Conservation (phyloP, 2,888 invertebrate genomes). For the Morpho achilles region DNA sequence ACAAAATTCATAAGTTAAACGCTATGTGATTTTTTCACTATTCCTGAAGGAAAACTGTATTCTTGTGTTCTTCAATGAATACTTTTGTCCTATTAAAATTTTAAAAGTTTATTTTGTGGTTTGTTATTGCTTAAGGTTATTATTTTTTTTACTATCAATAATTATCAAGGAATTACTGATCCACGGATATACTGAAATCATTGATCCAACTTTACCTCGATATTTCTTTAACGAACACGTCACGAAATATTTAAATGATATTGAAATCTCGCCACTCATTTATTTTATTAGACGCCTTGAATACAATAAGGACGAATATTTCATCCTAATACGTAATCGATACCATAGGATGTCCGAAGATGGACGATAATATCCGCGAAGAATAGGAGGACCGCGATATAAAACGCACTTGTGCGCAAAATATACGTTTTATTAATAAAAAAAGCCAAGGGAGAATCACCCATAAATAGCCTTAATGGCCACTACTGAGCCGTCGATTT, state of each 20-base stretch:
- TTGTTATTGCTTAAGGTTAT: no score
- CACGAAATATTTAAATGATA: not conserved
- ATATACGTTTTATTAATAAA: constrained; percentile 80
- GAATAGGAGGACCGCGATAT: constrained; percentile 61
- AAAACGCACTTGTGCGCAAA: constrained; percentile 79
- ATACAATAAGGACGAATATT: constrained; percentile 32
- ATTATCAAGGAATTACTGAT: no score
- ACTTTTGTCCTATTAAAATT: no score
- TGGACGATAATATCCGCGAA: constrained; percentile 69
- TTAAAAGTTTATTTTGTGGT: no score
- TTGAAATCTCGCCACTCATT: not conserved
- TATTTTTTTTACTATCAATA: no score
- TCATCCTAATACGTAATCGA: constrained; percentile 48
- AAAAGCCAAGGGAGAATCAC: constrained; percentile 68
- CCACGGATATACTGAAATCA: no score
- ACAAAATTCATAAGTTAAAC: no score
- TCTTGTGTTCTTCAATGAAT: no score
- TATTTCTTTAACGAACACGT: no score
- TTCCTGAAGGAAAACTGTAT: no score
- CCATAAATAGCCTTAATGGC: constrained; percentile 77
- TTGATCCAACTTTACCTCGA: no score
- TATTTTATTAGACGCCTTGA: constrained; percentile 9
- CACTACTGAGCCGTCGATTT: constrained; percentile 71
- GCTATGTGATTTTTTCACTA: no score
- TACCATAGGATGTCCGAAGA: constrained; percentile 72